Evolutionary conservation across 2,797 vertebrate species (phyloP).

Genomic region (Gymnothorax reevesii): DNA sequence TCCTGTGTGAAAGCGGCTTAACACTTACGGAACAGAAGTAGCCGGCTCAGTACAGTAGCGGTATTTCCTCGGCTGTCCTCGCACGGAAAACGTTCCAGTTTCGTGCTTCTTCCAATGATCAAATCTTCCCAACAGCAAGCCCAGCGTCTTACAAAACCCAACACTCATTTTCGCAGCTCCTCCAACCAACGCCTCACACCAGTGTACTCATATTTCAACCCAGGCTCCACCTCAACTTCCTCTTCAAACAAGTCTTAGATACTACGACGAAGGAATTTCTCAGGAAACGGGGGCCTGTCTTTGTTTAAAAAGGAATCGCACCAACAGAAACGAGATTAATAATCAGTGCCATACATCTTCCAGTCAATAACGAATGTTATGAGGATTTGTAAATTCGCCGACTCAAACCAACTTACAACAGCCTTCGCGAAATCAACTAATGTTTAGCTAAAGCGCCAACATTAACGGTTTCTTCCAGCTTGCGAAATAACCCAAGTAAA

Average conservation of each 20-base stretch:
- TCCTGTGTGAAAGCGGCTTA: too few relatives aligned
- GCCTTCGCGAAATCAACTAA: background rate
- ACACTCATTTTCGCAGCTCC: constrained; percentile 71
- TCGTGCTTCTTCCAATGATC: constrained; percentile 70
- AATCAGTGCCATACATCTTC: background rate
- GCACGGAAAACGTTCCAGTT: constrained; percentile 66
- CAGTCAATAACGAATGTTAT: background rate
- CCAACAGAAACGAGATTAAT: background rate
- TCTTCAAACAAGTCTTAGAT: background rate
- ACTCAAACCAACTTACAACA: background rate
- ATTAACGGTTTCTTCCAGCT: too few relatives aligned
- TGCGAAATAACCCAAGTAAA: background rate
- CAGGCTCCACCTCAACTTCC: constrained; percentile 57
- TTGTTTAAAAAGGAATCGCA: constrained; percentile 18
- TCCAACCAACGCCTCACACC: constrained; percentile 60
- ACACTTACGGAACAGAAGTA: background rate
- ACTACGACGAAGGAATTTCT: constrained; percentile 11
- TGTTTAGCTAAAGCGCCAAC: background rate
- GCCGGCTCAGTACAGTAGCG: constrained; percentile 49
- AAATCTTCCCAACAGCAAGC: constrained; percentile 73
- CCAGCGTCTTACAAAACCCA: constrained; percentile 63
- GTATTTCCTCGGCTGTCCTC: constrained; percentile 74
- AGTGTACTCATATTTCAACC: constrained; percentile 54
- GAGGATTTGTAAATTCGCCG: background rate
- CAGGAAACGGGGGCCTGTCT: constrained; percentile 10